Evolutionary conservation across 1,140 invertebrate genomes (phyloP).

Genomic region (Diuraphis noxia): DNA sequence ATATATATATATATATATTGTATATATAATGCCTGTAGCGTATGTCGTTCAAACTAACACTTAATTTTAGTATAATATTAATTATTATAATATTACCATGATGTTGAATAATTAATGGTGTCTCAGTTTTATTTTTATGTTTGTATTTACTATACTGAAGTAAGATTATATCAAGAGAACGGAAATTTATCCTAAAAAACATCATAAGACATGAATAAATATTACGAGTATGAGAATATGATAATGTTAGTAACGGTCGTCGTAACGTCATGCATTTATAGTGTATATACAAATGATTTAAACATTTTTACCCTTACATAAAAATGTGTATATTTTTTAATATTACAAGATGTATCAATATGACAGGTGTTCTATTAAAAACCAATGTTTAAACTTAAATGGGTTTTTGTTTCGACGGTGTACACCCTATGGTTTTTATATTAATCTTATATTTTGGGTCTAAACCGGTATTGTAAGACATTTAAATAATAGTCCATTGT

Average conservation of each 20-base stretch:
- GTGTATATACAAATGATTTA: neutral
- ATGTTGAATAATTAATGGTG: neutral
- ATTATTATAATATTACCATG: neutral
- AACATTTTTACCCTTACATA: neutral
- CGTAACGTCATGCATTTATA: neutral
- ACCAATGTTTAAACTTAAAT: neutral
- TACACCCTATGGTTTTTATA: neutral
- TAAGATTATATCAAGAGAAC: neutral
- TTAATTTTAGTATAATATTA: neutral
- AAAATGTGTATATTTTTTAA: neutral
- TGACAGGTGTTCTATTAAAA: neutral
- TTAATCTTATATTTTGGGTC: neutral
- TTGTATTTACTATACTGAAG: neutral
- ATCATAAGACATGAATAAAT: neutral
- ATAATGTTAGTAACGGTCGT: neutral
- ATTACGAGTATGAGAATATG: neutral
- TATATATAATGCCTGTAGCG: neutral
- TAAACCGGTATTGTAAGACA: neutral
- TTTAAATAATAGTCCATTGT: slow-evolving; percentile 15
- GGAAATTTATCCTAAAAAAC: neutral
- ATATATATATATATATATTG: neutral
- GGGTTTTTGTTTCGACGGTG: neutral
- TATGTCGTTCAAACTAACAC: neutral
- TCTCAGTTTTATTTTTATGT: neutral
- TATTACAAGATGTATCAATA: neutral